phyloP scores from a whole-genome alignment of 2,113 vertebrate genomes.

The Microcebus lehilahytsara region DNA sequence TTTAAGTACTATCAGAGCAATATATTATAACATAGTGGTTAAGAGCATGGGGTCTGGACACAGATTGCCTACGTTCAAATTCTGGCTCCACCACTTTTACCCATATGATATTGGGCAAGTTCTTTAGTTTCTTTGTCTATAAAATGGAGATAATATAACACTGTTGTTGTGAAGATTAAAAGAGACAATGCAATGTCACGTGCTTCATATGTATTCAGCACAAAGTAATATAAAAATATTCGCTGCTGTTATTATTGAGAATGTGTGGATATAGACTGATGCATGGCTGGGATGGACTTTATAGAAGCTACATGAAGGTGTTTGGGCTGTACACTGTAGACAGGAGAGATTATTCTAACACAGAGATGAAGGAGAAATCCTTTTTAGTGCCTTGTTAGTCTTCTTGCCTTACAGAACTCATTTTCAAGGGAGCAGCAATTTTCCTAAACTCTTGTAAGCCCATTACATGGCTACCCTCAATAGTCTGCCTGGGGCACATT shows the following conservation, averaged over 20 bases:
- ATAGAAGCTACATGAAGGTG: neutral
- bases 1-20: neutral
- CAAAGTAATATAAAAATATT: neutral
- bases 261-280: neutral
- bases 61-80: neutral
- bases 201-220: neutral
- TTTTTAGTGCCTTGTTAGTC: neutral
- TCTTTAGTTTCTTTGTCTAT: neutral
- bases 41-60: neutral
- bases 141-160: neutral
- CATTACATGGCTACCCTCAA: neutral
- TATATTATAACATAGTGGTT: neutral
- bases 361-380: neutral
- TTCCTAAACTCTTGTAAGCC: slow-evolving; percentile 1
- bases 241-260: neutral
- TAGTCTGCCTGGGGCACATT: neutral
- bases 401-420: neutral
- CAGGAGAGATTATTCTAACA: neutral
- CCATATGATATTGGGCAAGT: neutral
- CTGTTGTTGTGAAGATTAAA: neutral
- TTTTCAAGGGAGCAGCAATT: slow-evolving; percentile 30
- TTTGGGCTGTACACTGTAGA: neutral
- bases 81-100: neutral
- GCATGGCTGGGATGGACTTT: neutral
- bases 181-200: neutral